Evolutionary conservation across 2,113 vertebrate species (phyloP).

Genomic region (Rissa tridactyla): DNA sequence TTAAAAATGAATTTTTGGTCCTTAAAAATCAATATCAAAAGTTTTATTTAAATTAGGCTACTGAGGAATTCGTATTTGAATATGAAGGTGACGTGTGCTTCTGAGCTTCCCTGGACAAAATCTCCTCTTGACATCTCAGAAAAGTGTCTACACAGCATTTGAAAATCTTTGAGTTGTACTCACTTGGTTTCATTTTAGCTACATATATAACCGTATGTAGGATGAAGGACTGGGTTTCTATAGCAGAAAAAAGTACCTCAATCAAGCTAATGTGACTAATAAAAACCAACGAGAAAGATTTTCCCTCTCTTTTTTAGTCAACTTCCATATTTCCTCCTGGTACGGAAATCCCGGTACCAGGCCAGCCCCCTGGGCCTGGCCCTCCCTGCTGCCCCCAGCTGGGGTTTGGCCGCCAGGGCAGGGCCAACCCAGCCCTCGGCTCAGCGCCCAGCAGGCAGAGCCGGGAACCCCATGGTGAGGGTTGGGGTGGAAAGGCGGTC

Average conservation of each 20-base stretch:
- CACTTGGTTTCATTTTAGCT: not conserved
- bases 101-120: not conserved
- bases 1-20: not conserved
- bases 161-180: not conserved
- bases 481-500: not conserved
- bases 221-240: not conserved
- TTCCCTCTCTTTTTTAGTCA: not conserved
- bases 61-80: not conserved
- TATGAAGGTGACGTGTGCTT: not conserved
- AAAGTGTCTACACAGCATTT: not conserved
- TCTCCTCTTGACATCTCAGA: not conserved
- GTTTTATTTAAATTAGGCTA: not conserved
- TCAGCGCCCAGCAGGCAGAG: not conserved
- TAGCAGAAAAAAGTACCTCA: not conserved
- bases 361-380: not conserved
- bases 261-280: not conserved
- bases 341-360: not conserved
- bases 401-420: too few relatives aligned
- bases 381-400: not conserved
- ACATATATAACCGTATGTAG: not conserved
- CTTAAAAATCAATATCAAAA: not conserved
- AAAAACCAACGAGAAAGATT: accelerated
- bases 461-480: accelerated
- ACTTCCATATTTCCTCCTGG: not conserved
- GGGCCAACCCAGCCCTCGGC: not conserved